These are phyloP conservation scores for Syrista parreyssii DNA, from an alignment of 2,888 invertebrate species.

Conservation along the genomic window DNA sequence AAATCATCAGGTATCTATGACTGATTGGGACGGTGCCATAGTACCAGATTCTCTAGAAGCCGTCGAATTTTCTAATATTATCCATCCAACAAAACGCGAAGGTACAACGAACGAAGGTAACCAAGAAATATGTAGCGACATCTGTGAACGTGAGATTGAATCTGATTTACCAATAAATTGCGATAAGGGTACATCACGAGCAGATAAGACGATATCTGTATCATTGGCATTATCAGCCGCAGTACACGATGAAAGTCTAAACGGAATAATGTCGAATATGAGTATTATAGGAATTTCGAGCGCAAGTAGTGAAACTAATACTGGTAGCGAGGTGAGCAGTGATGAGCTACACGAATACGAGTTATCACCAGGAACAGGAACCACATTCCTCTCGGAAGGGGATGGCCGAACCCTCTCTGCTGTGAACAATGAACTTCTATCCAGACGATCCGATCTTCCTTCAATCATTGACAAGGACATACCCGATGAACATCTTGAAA, in stretches of 20 bases:
- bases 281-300: conserved; percentile 12
- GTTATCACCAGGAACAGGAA: conserved; percentile 8
- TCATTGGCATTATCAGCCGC: conserved; percentile 21
- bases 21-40: conserved; percentile 44
- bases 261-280: conserved; percentile 10
- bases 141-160: neutral
- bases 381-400: neutral
- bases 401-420: neutral
- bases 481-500: neutral
- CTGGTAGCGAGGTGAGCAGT: conserved; percentile 55
- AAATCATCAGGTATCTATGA: neutral
- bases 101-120: neutral
- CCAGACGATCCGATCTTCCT: neutral
- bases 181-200: conserved; percentile 12
- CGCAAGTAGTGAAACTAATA: conserved; percentile 44
- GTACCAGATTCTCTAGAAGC: conserved; percentile 59
- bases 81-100: neutral
- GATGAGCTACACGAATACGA: conserved; percentile 59
- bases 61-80: conserved; percentile 10
- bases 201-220: conserved; percentile 30
- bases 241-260: conserved; percentile 17
- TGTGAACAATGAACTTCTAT: conserved; percentile 9
- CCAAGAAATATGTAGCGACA: neutral
- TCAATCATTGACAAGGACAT: neutral
- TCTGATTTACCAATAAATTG: neutral